Evolutionary conservation across 2,113 vertebrate species (phyloP).

Genomic region (Apteryx mantelli): DNA sequence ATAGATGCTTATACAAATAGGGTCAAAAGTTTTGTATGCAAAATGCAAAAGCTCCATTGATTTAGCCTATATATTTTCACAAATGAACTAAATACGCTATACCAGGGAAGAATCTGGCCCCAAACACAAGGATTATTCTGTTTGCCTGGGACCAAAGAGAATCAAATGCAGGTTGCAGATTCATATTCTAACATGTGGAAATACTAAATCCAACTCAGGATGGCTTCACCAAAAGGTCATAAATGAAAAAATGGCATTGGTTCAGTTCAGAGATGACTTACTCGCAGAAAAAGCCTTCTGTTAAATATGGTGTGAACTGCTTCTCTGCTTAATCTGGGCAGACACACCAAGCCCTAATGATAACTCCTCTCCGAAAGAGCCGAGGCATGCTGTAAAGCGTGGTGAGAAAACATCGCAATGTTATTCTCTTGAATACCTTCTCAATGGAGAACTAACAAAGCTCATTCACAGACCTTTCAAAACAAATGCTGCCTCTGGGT

Average conservation of each 20-base stretch:
- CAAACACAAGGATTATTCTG: background rate
- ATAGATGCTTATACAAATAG: background rate
- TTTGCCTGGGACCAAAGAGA: background rate
- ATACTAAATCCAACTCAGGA: background rate
- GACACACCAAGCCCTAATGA: background rate
- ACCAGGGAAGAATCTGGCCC: background rate
- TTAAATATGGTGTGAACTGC: background rate
- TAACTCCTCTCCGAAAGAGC: background rate
- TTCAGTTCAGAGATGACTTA: background rate
- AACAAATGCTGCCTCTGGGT: background rate
- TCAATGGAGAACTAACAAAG: background rate
- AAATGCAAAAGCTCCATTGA: background rate
- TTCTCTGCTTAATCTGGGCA: background rate
- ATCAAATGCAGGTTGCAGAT: background rate
- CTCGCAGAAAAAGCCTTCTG: background rate
- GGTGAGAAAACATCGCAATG: background rate
- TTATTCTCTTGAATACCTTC: background rate
- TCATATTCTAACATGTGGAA: background rate
- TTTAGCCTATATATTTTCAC: background rate
- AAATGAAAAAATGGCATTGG: background rate
- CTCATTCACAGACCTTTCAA: background rate
- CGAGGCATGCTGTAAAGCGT: background rate
- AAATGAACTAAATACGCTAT: background rate
- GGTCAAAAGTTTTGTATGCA: background rate
- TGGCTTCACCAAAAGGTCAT: background rate